Base-by-base conservation (phyloP, 2,888 invertebrate species). In the Clunio marinus region DNA sequence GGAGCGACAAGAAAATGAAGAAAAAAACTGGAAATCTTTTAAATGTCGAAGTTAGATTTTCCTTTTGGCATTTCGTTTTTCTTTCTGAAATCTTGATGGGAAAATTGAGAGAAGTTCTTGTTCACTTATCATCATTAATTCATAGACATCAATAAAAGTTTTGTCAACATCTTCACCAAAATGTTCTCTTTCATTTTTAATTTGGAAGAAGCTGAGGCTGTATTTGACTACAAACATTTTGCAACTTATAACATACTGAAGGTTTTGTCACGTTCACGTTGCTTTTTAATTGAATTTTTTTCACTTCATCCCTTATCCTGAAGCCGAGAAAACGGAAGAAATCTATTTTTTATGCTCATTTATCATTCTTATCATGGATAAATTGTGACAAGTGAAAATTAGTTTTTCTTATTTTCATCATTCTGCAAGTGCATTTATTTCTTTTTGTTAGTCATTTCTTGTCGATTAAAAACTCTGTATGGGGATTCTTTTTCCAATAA, bases 11-110 rank as follows among this genome's bases (percentile, higher is more conserved):
- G 8, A 32, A 41, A 41, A 41, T 41, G 41, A 41, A 10, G 10
- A 41, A 10, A 10, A 41, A 15, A 41, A 41, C n/a, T n/a, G n/a
- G n/a, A n/a, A n/a, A n/a, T n/a, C n/a, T n/a, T n/a, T n/a, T n/a
- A n/a, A n/a, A n/a, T n/a, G n/a, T n/a, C n/a, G n/a, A 41, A 41
- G 41, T 41, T 41, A n/a, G 41, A 41, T 41, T 41, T 41, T 41
- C n/a, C 41, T 41, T 41, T 10, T 15, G 41, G 41, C n/a, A 15
- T n/a, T 41, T 41, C 41, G 41, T 41, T 41, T 41, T 41, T 15
- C 41, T 41, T 10, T n/a, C 15, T 41, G n/a, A 41, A 41, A n/a
- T 41, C 15, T 41, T 41, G 15, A 41, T 41, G 41, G 4, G 41
- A 41, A 41, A n/a, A 32, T 8, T 32, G 8, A 41, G n/a, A n/a